A percentile compares a stretch with the other conserved stretches of the same genome.
Evolutionary conservation across 1,140 invertebrate species (phyloP).

Genomic region (Cotesia typhae): DNA sequence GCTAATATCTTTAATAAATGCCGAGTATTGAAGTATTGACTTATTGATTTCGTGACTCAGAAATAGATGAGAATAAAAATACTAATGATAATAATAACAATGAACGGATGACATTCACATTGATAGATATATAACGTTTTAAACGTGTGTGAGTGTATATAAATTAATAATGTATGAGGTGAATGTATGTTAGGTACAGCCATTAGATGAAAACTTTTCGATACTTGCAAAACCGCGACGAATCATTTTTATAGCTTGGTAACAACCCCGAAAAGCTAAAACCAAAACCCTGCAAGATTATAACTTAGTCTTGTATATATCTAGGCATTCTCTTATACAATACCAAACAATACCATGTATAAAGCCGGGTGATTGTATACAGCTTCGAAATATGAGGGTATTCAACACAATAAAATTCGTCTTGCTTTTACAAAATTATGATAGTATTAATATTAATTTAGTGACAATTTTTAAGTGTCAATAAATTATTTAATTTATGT

Average conservation of each 20-base stretch:
- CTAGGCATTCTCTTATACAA: not conserved
- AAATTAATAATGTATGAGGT: slow-evolving; percentile 49
- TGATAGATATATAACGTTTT: not conserved
- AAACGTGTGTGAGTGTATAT: slow-evolving; percentile 16
- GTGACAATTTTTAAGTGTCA: not conserved
- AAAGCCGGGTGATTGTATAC: not conserved
- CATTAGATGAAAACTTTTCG: slow-evolving; percentile 59
- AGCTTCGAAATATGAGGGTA: slow-evolving; percentile 26
- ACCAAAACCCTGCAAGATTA: slow-evolving; percentile 36
- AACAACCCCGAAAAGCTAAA: slow-evolving; percentile 37
- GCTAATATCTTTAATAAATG: not conserved
- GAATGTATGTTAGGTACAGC: slow-evolving; percentile 37
- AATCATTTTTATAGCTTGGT: slow-evolving; percentile 57
- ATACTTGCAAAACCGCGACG: slow-evolving; percentile 63
- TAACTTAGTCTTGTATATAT: slow-evolving; percentile 50
- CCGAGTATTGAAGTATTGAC: not conserved
- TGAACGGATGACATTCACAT: not conserved
- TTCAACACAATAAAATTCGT: slow-evolving; percentile 40
- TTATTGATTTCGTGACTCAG: slow-evolving; percentile 5
- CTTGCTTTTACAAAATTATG: slow-evolving; percentile 32
- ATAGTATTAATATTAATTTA: not conserved
- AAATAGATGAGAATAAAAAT: slow-evolving; percentile 3
- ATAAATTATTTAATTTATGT: not conserved
- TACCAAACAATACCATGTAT: not conserved
- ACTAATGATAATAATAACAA: slow-evolving; percentile 14